Conservation (phyloP, 1,140 invertebrate genomes). For the Penaeus chinensis region DNA sequence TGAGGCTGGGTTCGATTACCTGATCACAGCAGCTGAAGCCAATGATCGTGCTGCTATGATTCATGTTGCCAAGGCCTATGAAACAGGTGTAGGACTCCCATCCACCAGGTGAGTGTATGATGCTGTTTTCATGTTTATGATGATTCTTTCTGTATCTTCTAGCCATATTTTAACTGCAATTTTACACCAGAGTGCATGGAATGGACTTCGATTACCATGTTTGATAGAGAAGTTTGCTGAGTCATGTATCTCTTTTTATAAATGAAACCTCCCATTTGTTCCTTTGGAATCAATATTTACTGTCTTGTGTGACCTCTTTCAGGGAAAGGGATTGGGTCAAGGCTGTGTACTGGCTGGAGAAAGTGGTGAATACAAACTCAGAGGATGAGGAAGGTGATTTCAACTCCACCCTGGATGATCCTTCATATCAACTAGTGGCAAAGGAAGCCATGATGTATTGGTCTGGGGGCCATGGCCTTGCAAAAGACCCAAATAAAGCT, state of each 20-base stretch:
- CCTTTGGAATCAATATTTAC: not conserved
- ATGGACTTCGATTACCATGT: too few relatives aligned
- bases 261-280: not conserved
- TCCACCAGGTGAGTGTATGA: slow-evolving; percentile 16
- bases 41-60: slow-evolving; percentile 72
- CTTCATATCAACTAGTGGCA: slow-evolving; percentile 69
- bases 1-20: slow-evolving; percentile 62
- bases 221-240: too few relatives aligned
- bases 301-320: slow-evolving; percentile 26
- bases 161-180: too few relatives aligned
- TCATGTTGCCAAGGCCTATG: slow-evolving; percentile 72
- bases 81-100: slow-evolving; percentile 70
- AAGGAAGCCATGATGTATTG: slow-evolving; percentile 71
- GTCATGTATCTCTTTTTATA: not conserved
- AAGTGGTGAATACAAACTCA: slow-evolving; percentile 67
- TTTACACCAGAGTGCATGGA: too few relatives aligned
- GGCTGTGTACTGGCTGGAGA: slow-evolving; percentile 70
- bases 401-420: slow-evolving; percentile 69
- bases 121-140: not conserved
- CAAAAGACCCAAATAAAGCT: slow-evolving; percentile 70
- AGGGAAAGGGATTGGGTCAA: slow-evolving; percentile 69
- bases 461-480: slow-evolving; percentile 69
- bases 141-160: too few relatives aligned
- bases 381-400: slow-evolving; percentile 70
- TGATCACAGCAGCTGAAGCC: slow-evolving; percentile 70